A percentile compares a stretch with the other conserved stretches of the same genome.
Evolutionary conservation across 2,797 vertebrate genomes (phyloP).

Genomic region (Sebastes hubbsi): DNA sequence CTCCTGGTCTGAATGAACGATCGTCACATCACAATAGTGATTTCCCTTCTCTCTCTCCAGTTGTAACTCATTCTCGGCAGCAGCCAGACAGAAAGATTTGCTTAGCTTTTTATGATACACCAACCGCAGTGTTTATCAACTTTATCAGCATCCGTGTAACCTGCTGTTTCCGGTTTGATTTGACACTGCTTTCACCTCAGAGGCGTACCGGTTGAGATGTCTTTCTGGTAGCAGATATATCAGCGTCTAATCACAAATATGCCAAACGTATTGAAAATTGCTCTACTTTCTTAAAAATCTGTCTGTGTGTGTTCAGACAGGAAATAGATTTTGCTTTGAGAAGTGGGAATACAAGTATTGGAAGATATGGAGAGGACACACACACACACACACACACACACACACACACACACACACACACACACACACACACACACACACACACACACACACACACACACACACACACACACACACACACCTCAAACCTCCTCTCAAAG

Average conservation of each 20-base stretch:
- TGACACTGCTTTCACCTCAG: neutral
- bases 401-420: neutral
- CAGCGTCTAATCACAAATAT: neutral
- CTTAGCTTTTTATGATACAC: neutral
- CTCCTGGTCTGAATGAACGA: neutral
- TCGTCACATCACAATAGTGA: neutral
- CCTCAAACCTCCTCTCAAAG: conserved; percentile 87
- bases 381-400: neutral
- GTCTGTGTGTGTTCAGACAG: neutral
- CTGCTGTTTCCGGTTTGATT: neutral
- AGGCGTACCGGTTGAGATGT: neutral
- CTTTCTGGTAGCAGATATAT: neutral
- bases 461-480: conserved; percentile 8
- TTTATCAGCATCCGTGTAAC: neutral
- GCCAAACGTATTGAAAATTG: neutral
- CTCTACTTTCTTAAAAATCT: neutral
- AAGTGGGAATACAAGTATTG: neutral
- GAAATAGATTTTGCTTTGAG: neutral
- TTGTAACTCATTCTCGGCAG: neutral
- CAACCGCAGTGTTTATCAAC: neutral
- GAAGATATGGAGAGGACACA: neutral
- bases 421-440: conserved; percentile 34
- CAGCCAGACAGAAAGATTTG: neutral
- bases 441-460: neutral
- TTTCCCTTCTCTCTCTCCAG: neutral